phyloP scores from a whole-genome alignment of 2,797 vertebrate species.

The Semaprochilodus insignis region DNA sequence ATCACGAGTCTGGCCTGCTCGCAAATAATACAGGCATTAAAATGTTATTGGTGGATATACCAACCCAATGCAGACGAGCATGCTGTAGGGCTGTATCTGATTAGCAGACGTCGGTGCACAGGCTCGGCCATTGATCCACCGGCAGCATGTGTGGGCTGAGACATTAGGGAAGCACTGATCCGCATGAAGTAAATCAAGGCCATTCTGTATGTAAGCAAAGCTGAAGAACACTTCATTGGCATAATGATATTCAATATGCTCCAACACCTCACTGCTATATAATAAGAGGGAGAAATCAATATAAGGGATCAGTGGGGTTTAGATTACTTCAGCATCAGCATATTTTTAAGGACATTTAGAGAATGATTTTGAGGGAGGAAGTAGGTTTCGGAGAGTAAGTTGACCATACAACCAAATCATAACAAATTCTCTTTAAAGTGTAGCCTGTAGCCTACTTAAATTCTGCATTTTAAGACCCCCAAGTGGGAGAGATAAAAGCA shows the following conservation, averaged over 20 bases:
- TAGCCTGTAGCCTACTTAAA: slow-evolving; percentile 41
- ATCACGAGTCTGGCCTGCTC: background rate
- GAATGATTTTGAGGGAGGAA: background rate
- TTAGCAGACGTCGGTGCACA: background rate
- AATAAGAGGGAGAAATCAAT: slow-evolving; percentile 45
- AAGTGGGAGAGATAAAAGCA: slow-evolving; percentile 47
- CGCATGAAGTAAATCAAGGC: background rate
- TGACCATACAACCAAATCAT: slow-evolving; percentile 17
- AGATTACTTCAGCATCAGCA: slow-evolving; percentile 35
- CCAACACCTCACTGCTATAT: slow-evolving; percentile 18
- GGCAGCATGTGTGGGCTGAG: background rate
- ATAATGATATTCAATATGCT: slow-evolving; percentile 20
- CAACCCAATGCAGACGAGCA: background rate
- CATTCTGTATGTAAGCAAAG: background rate
- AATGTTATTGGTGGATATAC: background rate
- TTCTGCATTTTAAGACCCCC: slow-evolving; percentile 28
- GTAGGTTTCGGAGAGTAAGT: background rate
- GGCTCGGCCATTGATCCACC: background rate
- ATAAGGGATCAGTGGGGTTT: slow-evolving; percentile 7
- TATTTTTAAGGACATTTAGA: slow-evolving; percentile 4
- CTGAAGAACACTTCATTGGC: slow-evolving; percentile 22
- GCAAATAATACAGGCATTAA: background rate
- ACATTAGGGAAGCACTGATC: slow-evolving; percentile 11
- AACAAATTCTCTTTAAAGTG: slow-evolving; percentile 43
- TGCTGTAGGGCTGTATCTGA: slow-evolving; percentile 3